A percentile compares a stretch with the other conserved stretches of the same genome.
phyloP scores from a whole-genome alignment of 2,797 vertebrate species.

The Sebastes diploproa region DNA sequence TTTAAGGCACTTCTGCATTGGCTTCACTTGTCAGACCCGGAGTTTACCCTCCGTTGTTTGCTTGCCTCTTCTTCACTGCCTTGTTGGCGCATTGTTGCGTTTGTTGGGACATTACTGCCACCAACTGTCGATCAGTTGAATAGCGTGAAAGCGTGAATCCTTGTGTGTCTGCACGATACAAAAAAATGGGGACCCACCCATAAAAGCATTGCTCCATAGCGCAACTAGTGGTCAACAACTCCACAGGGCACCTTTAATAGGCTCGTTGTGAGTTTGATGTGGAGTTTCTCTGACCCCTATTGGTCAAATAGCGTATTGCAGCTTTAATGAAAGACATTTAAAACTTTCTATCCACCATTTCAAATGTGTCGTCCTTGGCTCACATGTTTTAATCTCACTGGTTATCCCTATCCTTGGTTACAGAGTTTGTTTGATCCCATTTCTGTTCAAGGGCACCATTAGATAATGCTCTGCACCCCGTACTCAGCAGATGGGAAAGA shows the following conservation, averaged over 20 bases:
- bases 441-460: conserved; percentile 71
- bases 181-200: not conserved
- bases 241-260: not conserved
- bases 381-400: conserved; percentile 7
- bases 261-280: not conserved
- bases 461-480: conserved; percentile 62
- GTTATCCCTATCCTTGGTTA: conserved; percentile 10
- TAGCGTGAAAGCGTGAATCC: not conserved
- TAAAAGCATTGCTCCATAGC: not conserved
- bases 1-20: fast-evolving
- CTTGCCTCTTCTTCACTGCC: too few species aligned
- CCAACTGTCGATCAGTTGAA: not conserved
- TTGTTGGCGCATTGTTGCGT: too few species aligned
- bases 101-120: not conserved
- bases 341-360: conserved; percentile 2
- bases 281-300: not conserved
- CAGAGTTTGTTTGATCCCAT: conserved; percentile 42
- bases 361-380: conserved; percentile 15
- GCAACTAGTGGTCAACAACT: not conserved
- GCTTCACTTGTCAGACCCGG: too few species aligned
- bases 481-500: conserved; percentile 76
- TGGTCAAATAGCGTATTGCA: not conserved
- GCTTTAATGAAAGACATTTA: not conserved
- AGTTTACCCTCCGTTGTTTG: too few species aligned
- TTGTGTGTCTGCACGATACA: not conserved